Evolutionary conservation across 2,113 vertebrate species (phyloP), one percentile per base, ranked within the genome.

Genomic region (Mus pahari): DNA sequence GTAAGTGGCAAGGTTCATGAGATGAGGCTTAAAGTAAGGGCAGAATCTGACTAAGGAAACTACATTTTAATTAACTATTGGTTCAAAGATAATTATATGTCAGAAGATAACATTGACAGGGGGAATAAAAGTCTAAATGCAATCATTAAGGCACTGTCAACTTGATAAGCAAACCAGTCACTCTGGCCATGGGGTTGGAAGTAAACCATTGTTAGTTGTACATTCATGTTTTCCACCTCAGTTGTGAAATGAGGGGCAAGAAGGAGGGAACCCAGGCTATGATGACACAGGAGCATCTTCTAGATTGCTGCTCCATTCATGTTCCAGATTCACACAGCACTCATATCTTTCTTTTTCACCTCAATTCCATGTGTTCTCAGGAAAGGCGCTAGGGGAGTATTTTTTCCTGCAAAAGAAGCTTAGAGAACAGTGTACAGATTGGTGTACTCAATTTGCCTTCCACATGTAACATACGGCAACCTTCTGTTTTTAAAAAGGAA

Each of bases 401-500:
- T 94, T 90, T 22, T 17, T 22, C 78, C 39, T 62, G 68, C 55
- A 68, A 74, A 48, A 7, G 28, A 89, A 96, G 19, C 79, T 91
- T 83, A 89, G 89, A n/a, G 58, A 45, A 96, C 93, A 95, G 79
- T n/a, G 9, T 92, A 91, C 19, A 70, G 91, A 90, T 87, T 96
- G 50, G 94, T 97, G 93, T 36, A 89, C 91, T 97, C 96, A 92
- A 93, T 78, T 97, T 97, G n/a, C 68, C 86, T 97, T 98, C 96
- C 77, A 86, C 86, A 92, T 95, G 55, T 55, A 96, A 92, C 39
- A 71, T 83, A 97, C 97, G 0, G 0, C 74, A 84, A 91, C 92
- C 94, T 93, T 97, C 71, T 97, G 71, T 88, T 97, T 98, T 68
- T 66, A 31, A 28, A 11, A 98, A 97, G 94, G 90, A 75, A 97